These are phyloP conservation scores for Andrena dorsata DNA, from an alignment of 2,888 invertebrate species.

Conservation along the genomic window DNA sequence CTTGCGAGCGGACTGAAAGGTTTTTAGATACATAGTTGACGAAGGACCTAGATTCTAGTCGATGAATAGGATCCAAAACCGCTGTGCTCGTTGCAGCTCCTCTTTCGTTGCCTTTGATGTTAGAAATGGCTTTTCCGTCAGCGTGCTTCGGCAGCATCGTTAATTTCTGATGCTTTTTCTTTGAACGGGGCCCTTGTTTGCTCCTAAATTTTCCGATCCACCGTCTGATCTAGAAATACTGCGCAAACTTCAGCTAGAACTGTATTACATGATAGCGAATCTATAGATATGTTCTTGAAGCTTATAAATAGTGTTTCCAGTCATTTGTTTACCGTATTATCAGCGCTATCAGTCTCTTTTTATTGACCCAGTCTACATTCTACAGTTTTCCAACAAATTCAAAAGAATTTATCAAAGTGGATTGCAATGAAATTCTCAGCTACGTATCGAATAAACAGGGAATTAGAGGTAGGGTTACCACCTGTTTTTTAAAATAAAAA, in stretches of 20 bases:
- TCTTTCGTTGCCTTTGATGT: conserved; percentile 12
- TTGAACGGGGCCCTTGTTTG: background rate
- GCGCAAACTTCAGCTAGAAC: no score
- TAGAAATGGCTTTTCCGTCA: background rate
- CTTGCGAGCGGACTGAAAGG: background rate
- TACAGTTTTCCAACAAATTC: no score
- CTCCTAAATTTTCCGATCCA: background rate
- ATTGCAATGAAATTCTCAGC: no score
- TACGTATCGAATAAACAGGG: no score
- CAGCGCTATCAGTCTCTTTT: background rate
- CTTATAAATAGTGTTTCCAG: background rate
- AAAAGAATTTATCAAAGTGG: no score
- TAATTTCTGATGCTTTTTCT: conserved; percentile 1
- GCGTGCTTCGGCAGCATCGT: conserved; percentile 1
- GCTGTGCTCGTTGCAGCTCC: background rate
- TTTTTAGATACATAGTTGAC: conserved; percentile 6
- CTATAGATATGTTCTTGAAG: background rate
- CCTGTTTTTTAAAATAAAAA: no score
- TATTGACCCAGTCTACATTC: no score
- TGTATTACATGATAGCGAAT: no score
- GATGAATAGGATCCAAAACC: conserved; percentile 9
- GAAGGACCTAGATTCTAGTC: background rate
- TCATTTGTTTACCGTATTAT: background rate
- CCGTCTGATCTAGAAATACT: background rate
- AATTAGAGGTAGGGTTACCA: no score